Evolutionary conservation across 2,113 vertebrate genomes (phyloP).

Genomic region (Corynorhinus townsendii): DNA sequence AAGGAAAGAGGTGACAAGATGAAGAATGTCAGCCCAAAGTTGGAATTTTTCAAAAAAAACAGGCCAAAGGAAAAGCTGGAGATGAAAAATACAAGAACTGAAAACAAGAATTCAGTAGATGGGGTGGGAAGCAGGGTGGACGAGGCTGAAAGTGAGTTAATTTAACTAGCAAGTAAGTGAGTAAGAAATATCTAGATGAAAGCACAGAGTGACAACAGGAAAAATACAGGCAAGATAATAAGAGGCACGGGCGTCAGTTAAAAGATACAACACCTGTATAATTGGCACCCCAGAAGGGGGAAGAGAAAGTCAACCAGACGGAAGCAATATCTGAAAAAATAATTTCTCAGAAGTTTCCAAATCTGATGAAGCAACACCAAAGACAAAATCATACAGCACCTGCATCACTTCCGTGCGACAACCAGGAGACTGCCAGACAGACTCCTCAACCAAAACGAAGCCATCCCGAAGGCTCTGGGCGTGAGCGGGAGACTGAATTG

Average conservation of each 20-base stretch:
- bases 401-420: fast-evolving
- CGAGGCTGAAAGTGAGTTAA: not conserved
- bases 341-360: not conserved
- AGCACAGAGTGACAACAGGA: not conserved
- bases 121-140: not conserved
- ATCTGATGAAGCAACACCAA: not conserved
- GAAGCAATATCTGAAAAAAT: not conserved
- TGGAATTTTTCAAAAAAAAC: not conserved
- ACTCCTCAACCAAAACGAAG: not conserved
- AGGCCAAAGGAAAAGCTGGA: not conserved
- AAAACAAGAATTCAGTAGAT: not conserved
- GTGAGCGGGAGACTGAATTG: too few relatives aligned
- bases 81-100: not conserved
- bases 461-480: too few relatives aligned
- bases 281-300: not conserved
- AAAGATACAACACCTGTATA: not conserved
- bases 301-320: not conserved
- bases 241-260: too few relatives aligned
- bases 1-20: not conserved
- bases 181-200: not conserved
- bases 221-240: not conserved
- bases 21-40: not conserved
- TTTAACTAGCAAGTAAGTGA: not conserved
- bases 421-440: fast-evolving
- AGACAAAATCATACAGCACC: not conserved